A percentile compares a stretch with the other conserved stretches of the same genome.
Evolutionary conservation across 1,140 invertebrate genomes (phyloP).

Genomic region (Episyrphus balteatus): DNA sequence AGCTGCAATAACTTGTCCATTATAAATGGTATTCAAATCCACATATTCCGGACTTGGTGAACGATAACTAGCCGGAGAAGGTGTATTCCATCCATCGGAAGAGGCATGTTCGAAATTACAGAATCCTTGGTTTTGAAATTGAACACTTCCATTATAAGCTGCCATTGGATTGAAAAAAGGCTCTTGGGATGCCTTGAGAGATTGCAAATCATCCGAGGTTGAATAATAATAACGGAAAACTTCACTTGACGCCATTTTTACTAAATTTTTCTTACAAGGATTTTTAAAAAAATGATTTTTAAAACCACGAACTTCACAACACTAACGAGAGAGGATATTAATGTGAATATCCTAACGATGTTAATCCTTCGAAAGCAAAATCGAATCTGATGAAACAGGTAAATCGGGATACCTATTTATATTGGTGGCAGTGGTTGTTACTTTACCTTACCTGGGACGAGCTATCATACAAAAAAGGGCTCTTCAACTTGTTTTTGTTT

Average conservation of each 20-base stretch:
- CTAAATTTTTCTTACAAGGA: too few species aligned
- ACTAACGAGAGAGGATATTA: too few species aligned
- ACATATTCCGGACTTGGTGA: constrained; percentile 42
- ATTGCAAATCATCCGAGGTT: constrained; percentile 32
- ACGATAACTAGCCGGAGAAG: constrained; percentile 46
- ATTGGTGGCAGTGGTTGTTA: too few species aligned
- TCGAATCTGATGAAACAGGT: too few species aligned
- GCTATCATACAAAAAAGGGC: too few species aligned
- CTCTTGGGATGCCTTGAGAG: constrained; percentile 23
- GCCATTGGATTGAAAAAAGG: constrained; percentile 33
- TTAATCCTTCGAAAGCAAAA: too few species aligned
- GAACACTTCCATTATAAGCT: constrained; percentile 26
- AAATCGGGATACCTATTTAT: too few species aligned
- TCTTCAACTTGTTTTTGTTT: too few species aligned
- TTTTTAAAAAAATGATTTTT: too few species aligned
- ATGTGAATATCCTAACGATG: too few species aligned
- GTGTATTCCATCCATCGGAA: constrained; percentile 48
- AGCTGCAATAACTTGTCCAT: constrained; percentile 3
- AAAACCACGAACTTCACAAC: too few species aligned
- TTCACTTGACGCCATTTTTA: constrained; percentile 26
- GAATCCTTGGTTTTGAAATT: constrained; percentile 21
- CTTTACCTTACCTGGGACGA: too few species aligned
- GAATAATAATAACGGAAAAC: constrained; percentile 34
- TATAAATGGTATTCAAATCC: constrained; percentile 32
- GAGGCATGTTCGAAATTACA: constrained; percentile 33